Base-by-base conservation (phyloP, 2,888 invertebrate species). In the Trissolcus brochymenae region DNA sequence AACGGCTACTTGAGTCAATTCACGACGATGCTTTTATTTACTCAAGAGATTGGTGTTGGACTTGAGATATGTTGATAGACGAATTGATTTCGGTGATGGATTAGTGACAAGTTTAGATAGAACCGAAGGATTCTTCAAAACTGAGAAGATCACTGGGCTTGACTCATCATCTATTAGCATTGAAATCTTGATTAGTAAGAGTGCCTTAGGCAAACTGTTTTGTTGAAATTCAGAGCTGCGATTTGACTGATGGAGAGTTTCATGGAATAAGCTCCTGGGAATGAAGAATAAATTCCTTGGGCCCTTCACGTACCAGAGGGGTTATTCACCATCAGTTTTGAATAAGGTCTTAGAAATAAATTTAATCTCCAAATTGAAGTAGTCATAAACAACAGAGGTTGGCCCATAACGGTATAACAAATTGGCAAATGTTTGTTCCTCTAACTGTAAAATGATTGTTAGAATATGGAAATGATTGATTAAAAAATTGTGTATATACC, bases 1-100 rank as follows among this genome's bases (percentile, higher is more conserved):
- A 70, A 59, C 65, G 55, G 75, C 75, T 76, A 76, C 75, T 68
- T 76, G 70, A 60, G 60, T 51, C 21, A 51, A 56, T 51, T 19
- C 13, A 60, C 59, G 46, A 50, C 25, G 25, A 14, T 59, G 51
- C 53, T 49, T 65, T 51, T 75, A 60, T 75, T 75, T 75, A 68
- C 64, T 54, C 59, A 68, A 68, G 53, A 59, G 64, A 64, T 57
- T 67, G 49, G 66, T 51, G 51, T 61, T 67, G 55, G 53, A 21
- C 16, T 64, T 13, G 46, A 68, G 46, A 66, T 35, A 35, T 61
- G 74, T 65, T 60, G 61, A 73, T 73, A 56, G 73, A 43, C 35
- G 61, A 55, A 66, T 50, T 50, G 61, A 56, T 49, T 43, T 53
- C 55, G 19, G 25, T 67, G 74, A 67, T 74, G 56, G 74, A 73